Percentiles rank a stretch among this genome's conserved stretches.
Conservation (phyloP, 2,888 invertebrate genomes). For the Petrolisthes cinctipes region DNA sequence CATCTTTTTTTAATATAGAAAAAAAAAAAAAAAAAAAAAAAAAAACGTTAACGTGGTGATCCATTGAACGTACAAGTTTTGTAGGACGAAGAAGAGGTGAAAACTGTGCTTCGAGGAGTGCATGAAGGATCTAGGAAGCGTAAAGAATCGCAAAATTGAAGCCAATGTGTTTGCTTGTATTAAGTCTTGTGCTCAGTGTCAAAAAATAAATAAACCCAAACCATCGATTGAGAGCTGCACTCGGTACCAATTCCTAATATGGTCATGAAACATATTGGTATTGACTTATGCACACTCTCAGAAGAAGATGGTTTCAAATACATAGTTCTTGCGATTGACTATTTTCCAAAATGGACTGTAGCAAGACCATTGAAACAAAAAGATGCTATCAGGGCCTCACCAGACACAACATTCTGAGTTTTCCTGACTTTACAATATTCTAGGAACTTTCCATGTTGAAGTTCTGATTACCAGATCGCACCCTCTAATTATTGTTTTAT, state of each 20-base stretch:
- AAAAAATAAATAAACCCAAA: slow-evolving; percentile 13
- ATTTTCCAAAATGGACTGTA: slow-evolving; percentile 34
- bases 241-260: slow-evolving; percentile 34
- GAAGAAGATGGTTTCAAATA: slow-evolving; percentile 28
- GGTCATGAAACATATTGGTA: slow-evolving; percentile 41
- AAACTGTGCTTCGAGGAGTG: slow-evolving; percentile 26
- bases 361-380: slow-evolving; percentile 35
- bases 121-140: slow-evolving; percentile 27
- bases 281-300: slow-evolving; percentile 41
- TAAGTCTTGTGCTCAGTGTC: slow-evolving; percentile 34
- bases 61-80: slow-evolving; percentile 26
- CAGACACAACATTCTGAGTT: no score
- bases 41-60: no score
- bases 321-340: slow-evolving; percentile 32
- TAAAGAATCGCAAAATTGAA: slow-evolving; percentile 30
- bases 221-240: slow-evolving; percentile 26
- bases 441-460: no score
- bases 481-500: no score
- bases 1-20: no score
- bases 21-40: no score
- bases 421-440: no score
- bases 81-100: slow-evolving; percentile 40
- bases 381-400: slow-evolving; percentile 27
- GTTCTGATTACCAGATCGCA: no score
- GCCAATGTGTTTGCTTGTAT: slow-evolving; percentile 36